phyloP scores from a whole-genome alignment of 2,797 vertebrate genomes.

The Discoglossus pictus region DNA sequence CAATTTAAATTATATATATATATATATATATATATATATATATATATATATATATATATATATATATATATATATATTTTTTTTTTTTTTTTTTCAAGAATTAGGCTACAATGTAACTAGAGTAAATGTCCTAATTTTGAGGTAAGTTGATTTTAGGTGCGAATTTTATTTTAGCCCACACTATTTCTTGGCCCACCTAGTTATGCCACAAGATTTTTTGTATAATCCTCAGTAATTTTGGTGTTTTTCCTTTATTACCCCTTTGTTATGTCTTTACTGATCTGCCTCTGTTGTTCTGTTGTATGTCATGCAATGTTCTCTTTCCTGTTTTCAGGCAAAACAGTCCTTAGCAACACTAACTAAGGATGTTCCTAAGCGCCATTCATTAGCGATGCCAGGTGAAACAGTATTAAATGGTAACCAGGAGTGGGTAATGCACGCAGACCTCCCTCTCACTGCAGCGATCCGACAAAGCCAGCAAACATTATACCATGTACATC shows the following conservation, averaged over 20 bases:
- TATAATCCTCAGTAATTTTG: no score
- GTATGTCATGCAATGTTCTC: not conserved
- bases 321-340: conserved; percentile 78
- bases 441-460: conserved; percentile 90
- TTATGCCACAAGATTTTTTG: no score
- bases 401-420: conserved; percentile 93
- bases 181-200: no score
- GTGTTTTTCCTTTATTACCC: conserved; percentile 11
- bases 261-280: not conserved
- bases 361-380: conserved; percentile 95
- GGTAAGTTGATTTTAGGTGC: no score
- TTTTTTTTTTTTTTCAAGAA: no score
- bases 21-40: no score
- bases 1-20: no score
- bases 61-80: no score
- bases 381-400: conserved; percentile 86
- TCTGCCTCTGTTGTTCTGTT: conserved; percentile 5
- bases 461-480: conserved; percentile 97
- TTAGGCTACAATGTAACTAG: no score
- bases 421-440: conserved; percentile 97
- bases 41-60: no score
- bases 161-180: no score
- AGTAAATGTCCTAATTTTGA: no score
- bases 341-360: conserved; percentile 93
- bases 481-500: conserved; percentile 90